Percentiles rank a stretch among this genome's conserved stretches.
These are phyloP conservation scores for Euproctis similis DNA, from an alignment of 2,888 invertebrate species.

Conservation along the genomic window DNA sequence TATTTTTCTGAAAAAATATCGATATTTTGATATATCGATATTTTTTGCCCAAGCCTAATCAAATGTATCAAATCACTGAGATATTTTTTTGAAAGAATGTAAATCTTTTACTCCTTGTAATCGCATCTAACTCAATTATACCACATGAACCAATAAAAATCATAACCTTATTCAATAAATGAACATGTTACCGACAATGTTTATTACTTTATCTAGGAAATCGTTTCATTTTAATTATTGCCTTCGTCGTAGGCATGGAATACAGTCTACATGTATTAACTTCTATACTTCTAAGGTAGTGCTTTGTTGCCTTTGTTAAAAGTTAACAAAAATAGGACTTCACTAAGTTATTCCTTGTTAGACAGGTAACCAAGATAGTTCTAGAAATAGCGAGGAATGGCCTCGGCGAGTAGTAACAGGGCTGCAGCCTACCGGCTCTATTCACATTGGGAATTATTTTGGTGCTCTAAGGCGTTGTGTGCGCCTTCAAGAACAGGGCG, in stretches of 20 bases:
- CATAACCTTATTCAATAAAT: too few species aligned
- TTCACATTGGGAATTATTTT: slow-evolving; percentile 98
- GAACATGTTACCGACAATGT: not conserved
- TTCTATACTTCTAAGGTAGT: slow-evolving; percentile 15
- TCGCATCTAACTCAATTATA: too few species aligned
- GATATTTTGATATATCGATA: too few species aligned
- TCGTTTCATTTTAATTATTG: not conserved
- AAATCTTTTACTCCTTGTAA: too few species aligned
- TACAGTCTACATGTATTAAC: slow-evolving; percentile 3
- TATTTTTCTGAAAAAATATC: too few species aligned
- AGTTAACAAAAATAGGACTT: not conserved
- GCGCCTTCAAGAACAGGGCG: slow-evolving; percentile 82
- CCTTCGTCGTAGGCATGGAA: not conserved
- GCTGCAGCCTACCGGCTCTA: slow-evolving; percentile 95
- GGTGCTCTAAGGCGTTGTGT: slow-evolving; percentile 94
- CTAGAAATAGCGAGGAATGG: slow-evolving; percentile 37
- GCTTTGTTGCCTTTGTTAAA: too few species aligned
- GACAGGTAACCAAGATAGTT: slow-evolving; percentile 9
- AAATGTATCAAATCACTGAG: too few species aligned
- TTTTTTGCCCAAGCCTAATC: too few species aligned
- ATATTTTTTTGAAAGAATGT: too few species aligned
- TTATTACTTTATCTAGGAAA: not conserved
- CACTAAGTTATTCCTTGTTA: slow-evolving; percentile 4
- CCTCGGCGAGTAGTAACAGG: slow-evolving; percentile 88
- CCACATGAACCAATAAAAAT: too few species aligned